These are phyloP conservation scores for Tetragonisca angustula DNA, from an alignment of 2,888 invertebrate genomes.

Conservation along the genomic window DNA sequence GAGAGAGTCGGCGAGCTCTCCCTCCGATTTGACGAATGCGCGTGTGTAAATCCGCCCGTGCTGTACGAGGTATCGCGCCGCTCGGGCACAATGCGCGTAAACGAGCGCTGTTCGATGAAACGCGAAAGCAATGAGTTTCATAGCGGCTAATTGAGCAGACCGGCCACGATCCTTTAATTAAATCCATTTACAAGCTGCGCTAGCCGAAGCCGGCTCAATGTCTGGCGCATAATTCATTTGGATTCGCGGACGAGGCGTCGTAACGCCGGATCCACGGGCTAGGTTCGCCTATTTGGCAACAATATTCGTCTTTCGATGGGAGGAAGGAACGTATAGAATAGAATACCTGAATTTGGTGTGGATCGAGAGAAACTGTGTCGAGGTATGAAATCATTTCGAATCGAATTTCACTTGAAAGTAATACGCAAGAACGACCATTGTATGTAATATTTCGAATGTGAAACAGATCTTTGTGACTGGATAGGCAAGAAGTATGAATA, in stretches of 20 bases:
- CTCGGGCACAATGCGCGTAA: conserved; percentile 16
- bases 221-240: conserved; percentile 35
- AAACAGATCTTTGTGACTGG: neutral
- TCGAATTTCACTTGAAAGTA: neutral
- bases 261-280: neutral
- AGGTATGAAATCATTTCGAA: neutral
- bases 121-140: conserved; percentile 18
- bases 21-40: conserved; percentile 13
- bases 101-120: conserved; percentile 10
- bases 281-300: neutral
- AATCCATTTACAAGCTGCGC: conserved; percentile 36
- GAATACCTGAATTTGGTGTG: neutral
- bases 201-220: conserved; percentile 18
- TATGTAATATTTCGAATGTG: neutral
- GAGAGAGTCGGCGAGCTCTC: too few species aligned
- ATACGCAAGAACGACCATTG: neutral
- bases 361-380: too few species aligned
- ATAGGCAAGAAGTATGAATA: neutral
- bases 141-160: conserved; percentile 11
- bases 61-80: too few species aligned
- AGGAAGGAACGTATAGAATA: neutral
- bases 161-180: conserved; percentile 39
- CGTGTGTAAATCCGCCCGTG: neutral
- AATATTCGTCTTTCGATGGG: neutral
- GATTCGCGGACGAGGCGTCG: conserved; percentile 8